phyloP scores from a whole-genome alignment of 2,888 invertebrate genomes.

The Didymodactylos carnosus region DNA sequence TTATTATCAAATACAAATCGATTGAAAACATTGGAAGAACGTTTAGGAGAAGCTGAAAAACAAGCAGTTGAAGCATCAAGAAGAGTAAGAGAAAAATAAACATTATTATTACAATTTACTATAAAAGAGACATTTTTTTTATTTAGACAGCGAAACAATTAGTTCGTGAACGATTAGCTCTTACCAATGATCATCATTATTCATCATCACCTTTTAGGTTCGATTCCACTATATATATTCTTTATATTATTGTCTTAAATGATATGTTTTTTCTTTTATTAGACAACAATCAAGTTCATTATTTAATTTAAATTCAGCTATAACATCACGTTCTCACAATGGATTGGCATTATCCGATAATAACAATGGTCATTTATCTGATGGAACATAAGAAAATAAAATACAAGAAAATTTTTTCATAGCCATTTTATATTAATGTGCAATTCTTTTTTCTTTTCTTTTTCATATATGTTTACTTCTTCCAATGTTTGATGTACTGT shows the following conservation, averaged over 20 bases:
- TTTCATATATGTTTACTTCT: too few species aligned
- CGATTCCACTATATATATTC: too few species aligned
- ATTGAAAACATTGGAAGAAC: constrained; percentile 7
- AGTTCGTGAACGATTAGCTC: constrained; percentile 7
- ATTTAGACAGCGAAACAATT: constrained; percentile 11
- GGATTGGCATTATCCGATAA: background rate
- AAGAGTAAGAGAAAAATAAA: background rate
- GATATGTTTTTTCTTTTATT: background rate
- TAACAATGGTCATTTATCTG: background rate
- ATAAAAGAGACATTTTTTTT: background rate
- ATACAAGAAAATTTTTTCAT: background rate
- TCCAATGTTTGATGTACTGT: too few species aligned
- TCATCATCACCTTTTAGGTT: background rate
- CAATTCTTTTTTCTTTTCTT: too few species aligned
- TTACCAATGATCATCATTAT: constrained; percentile 4
- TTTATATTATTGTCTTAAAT: background rate
- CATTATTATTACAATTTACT: background rate
- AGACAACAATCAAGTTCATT: background rate
- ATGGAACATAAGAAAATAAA: background rate
- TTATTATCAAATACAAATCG: background rate
- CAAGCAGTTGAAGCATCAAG: constrained; percentile 12
- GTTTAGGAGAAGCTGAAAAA: constrained; percentile 4
- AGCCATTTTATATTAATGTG: background rate
- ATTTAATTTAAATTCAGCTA: background rate
- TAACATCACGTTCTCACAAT: background rate